Evolutionary conservation across 2,888 invertebrate species (phyloP).

Genomic region (Notodonta dromedarius): DNA sequence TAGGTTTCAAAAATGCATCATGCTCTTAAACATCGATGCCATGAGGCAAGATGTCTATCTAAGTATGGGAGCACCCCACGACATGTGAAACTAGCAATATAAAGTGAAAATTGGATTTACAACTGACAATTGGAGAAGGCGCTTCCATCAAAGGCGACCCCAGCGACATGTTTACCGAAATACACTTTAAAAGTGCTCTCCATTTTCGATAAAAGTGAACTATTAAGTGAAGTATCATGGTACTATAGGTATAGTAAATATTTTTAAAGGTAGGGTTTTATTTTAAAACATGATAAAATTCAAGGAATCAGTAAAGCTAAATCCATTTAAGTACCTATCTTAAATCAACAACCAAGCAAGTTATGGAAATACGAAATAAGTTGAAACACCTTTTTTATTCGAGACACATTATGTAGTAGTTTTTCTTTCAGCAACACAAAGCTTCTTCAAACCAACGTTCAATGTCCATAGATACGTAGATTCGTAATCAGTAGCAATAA

Average conservation of each 20-base stretch:
- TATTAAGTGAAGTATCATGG: constrained; percentile 19
- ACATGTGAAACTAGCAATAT: constrained; percentile 74
- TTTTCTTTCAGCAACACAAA: no score
- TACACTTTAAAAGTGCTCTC: constrained; percentile 69
- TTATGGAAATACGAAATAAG: no score
- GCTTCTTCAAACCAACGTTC: no score
- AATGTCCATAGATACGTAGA: no score
- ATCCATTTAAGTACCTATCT: no score
- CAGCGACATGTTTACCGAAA: constrained; percentile 72
- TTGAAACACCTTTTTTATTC: no score
- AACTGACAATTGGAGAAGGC: constrained; percentile 80
- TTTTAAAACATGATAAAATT: no score
- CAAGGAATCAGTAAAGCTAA: no score
- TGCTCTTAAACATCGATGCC: neutral
- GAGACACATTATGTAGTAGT: no score
- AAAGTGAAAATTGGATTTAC: constrained; percentile 83
- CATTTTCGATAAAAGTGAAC: constrained; percentile 48
- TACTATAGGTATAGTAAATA: neutral
- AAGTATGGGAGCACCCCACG: constrained; percentile 57
- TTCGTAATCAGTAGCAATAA: neutral
- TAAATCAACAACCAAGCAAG: no score
- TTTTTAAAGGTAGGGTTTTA: no score
- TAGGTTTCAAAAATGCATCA: no score
- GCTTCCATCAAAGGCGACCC: constrained; percentile 79
- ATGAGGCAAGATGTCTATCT: constrained; percentile 28